Evolutionary conservation across 1,140 invertebrate species (phyloP), one percentile per base, ranked within the genome.

Genomic region (Aphidius ervi): DNA sequence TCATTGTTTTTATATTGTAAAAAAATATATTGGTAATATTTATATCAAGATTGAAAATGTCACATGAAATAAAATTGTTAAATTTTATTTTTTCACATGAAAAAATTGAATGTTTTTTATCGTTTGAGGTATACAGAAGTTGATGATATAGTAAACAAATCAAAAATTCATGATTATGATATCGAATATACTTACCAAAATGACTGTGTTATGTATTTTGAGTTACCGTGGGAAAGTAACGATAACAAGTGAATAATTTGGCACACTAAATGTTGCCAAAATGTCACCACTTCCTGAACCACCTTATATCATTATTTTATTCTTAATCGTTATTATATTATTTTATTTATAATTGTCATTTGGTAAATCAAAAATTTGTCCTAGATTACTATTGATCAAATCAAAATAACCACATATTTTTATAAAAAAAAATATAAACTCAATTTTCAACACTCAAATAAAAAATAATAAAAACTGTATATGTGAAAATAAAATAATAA

Each of bases 201-300:
- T 43, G 57, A 16, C 37, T 39, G 47, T 57, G 54, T 40, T 16
- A 10, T 20, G n/a, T 40, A 50, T 46, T 46, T 31, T 31, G 23
- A 31, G 2, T 31, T 58, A 53, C 50, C 58, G 63, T 64, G 63
- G 63, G 63, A 64, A 64, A 43, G 42, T 20, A 52, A 41, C 40
- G 63, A 64, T 64, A 64, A 57, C 31, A 60, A 42, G n/a, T n/a
- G 5, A 20, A 20, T 39, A 55, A 55, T 61, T 61, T 49, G 53
- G 43, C 45, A 55, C 31, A 43, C 16, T 48, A 48, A 4, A 5
- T 0, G 20, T 57, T 57, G 6, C 23, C 6, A 31, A 37, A 10
- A n/a, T 9, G 31, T 6, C 20, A 47, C 46, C 37, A 40, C 46
- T 58, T 58, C 56, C 46, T 47, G 56, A 20, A 49, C 37, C 46